Evolutionary conservation across 2,797 vertebrate species (phyloP).

Genomic region (Pipistrellus kuhlii): DNA sequence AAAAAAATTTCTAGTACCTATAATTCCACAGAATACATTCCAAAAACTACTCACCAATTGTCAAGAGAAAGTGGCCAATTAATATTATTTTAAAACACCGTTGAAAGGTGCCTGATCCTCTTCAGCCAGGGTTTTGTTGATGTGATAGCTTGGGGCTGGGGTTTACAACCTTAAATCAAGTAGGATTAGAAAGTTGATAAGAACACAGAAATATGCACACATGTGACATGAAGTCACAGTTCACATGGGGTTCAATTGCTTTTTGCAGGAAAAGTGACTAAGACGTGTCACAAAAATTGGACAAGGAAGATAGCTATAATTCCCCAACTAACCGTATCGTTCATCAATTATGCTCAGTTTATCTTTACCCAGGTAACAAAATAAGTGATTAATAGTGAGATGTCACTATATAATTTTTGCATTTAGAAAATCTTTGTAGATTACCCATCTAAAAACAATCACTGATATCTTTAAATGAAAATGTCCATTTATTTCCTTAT

Average conservation of each 20-base stretch:
- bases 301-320: not conserved
- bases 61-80: constrained; percentile 1
- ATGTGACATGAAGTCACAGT: not conserved
- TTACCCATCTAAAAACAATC: constrained; percentile 64
- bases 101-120: not conserved
- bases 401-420: constrained; percentile 67
- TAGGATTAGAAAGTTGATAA: constrained; percentile 42
- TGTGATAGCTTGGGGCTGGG: not conserved
- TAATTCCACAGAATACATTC: not conserved
- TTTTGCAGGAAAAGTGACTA: constrained; percentile 66
- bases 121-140: not conserved
- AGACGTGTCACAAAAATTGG: constrained; percentile 25
- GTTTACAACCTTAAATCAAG: constrained; percentile 40
- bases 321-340: constrained; percentile 68
- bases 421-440: constrained; percentile 79
- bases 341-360: constrained; percentile 67
- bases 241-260: constrained; percentile 32
- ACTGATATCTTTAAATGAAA: constrained; percentile 77
- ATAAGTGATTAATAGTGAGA: constrained; percentile 78
- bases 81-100: not conserved
- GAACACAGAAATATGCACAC: constrained; percentile 23
- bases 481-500: constrained; percentile 80
- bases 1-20: not conserved
- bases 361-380: constrained; percentile 76
- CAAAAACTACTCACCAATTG: not conserved